Conservation (phyloP, 2,888 invertebrate species). For the Belgica antarctica region DNA sequence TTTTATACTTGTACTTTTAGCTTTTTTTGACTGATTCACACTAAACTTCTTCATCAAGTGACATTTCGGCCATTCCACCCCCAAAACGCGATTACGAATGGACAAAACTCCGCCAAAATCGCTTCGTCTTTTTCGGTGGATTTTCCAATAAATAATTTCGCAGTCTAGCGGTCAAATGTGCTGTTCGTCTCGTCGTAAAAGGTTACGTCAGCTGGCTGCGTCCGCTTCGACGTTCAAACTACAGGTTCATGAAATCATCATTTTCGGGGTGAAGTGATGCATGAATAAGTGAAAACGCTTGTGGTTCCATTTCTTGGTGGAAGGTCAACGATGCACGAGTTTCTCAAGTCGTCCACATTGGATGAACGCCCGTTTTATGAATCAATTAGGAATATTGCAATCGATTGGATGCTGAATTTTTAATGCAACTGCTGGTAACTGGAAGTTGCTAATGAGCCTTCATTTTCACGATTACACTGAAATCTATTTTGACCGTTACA, state of each 20-base stretch:
- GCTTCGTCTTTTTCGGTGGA: too few species aligned
- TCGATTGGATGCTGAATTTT: not conserved
- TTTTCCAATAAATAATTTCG: slow-evolving; percentile 11
- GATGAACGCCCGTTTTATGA: too few species aligned
- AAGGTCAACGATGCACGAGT: slow-evolving; percentile 2
- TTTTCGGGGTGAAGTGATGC: slow-evolving; percentile 10
- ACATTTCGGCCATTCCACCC: not conserved
- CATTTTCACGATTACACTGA: not conserved
- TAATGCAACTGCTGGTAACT: not conserved
- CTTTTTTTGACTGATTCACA: too few species aligned
- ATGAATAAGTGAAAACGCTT: not conserved
- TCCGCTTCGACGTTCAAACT: not conserved
- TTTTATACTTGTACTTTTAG: too few species aligned
- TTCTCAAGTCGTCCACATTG: not conserved
- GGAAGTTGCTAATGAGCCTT: not conserved
- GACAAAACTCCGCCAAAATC: too few species aligned
- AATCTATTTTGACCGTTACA: not conserved
- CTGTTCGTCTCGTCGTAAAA: too few species aligned
- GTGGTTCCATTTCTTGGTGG: not conserved
- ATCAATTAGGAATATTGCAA: slow-evolving; percentile 4
- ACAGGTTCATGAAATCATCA: slow-evolving; percentile 10
- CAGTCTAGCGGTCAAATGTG: not conserved
- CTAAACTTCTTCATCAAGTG: not conserved
- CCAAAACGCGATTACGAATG: too few species aligned
- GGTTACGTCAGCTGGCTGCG: not conserved